Base-by-base conservation (phyloP, 92 coral and sea anemone genomes). In the Chrysogorgia sp. region DNA sequence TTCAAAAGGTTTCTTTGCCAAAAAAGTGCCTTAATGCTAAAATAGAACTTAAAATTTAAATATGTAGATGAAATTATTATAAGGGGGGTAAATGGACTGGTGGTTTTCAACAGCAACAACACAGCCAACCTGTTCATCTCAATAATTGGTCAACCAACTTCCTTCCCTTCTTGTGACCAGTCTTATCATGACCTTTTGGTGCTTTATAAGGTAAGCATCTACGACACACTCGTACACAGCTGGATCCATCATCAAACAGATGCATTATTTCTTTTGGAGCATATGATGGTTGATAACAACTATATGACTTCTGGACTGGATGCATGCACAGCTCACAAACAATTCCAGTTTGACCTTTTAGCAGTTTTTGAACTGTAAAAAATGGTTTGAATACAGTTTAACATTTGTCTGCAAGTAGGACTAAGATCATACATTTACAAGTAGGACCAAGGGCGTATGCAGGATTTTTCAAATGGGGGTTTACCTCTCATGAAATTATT, bases 241-340 rank as follows among this genome's bases (percentile, higher is more conserved):
- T 58, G 7, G 79, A 72, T 0, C 79, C 79, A 23, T 72, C 79
- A 53, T 72, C 79, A 56, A 72, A 72, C 45, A 72, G 55, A 55
- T 72, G 79, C 33, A 43, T n/a, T 32, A 72, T 72, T 22, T 72
- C 79, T 72, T 72, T 72, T 24, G 79, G 79, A 10, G 79, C 79
- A n/a, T 72, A 13, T 0, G 79, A 45, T 33, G 55, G 47, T 55
- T 72, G 32, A 33, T 53, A 72, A 50, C 79, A 72, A 34, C 79
- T 72, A 34, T 72, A 72, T 7, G 79, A 72, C 35, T 72, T 72
- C 21, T 58, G 58, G 7, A 72, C 79, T 72, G 79, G 79, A 8
- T 72, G 79, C 79, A 72, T 72, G 43, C 79, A 72, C n/a, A 72
- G 65, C 52, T 72, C 58, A 28, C 79, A 72, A 1, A 72, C 59